These are phyloP conservation scores for Sminthurinus signatus DNA, from an alignment of 1,140 invertebrate species.

Conservation along the genomic window DNA sequence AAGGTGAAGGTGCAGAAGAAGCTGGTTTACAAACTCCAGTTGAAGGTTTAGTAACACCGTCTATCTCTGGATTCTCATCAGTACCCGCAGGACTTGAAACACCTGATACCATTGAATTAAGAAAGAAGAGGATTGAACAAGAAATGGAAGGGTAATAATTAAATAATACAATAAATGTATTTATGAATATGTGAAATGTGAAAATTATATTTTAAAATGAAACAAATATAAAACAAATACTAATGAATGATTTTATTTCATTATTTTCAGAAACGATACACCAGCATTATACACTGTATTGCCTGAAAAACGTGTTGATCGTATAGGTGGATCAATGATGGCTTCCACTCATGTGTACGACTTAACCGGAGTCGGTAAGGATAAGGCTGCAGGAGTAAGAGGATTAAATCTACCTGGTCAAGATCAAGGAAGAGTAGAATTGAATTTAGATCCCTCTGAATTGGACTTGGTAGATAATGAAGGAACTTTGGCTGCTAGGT, in stretches of 20 bases:
- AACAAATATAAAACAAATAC: too few species aligned
- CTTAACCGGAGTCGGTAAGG: conserved; percentile 57
- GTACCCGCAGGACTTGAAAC: conserved; percentile 95
- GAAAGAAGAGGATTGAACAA: conserved; percentile 94
- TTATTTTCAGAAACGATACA: conserved; percentile 64
- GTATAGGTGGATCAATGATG: conserved; percentile 85
- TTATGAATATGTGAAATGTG: too few species aligned
- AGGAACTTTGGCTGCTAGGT: conserved; percentile 90
- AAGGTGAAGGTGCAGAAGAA: conserved; percentile 53
- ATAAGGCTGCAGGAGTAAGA: conserved; percentile 9
- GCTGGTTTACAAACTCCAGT: conserved; percentile 70
- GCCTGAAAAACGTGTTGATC: conserved; percentile 86
- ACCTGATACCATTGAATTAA: conserved; percentile 93
- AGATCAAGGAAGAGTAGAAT: conserved; percentile 59
- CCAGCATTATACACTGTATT: conserved; percentile 88
- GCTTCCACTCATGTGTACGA: conserved; percentile 97
- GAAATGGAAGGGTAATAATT: conserved; percentile 81
- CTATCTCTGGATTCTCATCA: conserved; percentile 89
- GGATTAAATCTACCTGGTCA: conserved; percentile 44
- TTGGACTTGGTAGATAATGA: conserved; percentile 78
- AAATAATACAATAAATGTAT: too few species aligned
- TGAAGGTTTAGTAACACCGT: conserved; percentile 80
- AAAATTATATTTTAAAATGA: too few species aligned
- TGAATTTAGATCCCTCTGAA: conserved; percentile 94
- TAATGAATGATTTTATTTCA: too few species aligned